Conservation (phyloP, 2,113 vertebrate genomes). For the Zosterops japonicus region DNA sequence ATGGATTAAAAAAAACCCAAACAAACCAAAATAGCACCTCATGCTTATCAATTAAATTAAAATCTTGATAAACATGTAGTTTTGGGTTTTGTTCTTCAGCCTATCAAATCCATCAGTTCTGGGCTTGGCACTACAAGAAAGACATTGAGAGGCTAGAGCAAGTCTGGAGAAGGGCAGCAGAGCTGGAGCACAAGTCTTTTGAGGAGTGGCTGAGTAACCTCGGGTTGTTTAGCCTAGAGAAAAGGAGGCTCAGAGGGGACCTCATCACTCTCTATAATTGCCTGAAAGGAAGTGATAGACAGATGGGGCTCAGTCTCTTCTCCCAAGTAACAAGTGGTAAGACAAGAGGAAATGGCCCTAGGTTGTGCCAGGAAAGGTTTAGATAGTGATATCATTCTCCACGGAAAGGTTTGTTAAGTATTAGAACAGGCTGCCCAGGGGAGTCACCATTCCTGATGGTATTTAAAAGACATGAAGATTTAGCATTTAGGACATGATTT, state of each 20-base stretch:
- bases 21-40: neutral
- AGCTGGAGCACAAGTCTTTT: neutral
- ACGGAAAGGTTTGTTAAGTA: neutral
- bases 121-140: neutral
- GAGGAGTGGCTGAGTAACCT: neutral
- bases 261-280: neutral
- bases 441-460: neutral
- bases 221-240: neutral
- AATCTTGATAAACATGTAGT: neutral
- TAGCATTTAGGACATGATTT: neutral
- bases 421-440: neutral
- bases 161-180: neutral
- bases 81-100: neutral
- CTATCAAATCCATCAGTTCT: neutral
- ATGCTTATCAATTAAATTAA: neutral
- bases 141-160: neutral
- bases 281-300: neutral
- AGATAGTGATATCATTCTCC: neutral
- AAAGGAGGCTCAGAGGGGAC: neutral
- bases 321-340: neutral
- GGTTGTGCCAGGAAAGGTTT: neutral
- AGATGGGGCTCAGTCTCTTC: neutral
- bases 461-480: neutral
- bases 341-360: neutral
- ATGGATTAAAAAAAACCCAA: neutral